Base-by-base conservation (phyloP, 2,888 invertebrate species). In the Agrochola circellaris region DNA sequence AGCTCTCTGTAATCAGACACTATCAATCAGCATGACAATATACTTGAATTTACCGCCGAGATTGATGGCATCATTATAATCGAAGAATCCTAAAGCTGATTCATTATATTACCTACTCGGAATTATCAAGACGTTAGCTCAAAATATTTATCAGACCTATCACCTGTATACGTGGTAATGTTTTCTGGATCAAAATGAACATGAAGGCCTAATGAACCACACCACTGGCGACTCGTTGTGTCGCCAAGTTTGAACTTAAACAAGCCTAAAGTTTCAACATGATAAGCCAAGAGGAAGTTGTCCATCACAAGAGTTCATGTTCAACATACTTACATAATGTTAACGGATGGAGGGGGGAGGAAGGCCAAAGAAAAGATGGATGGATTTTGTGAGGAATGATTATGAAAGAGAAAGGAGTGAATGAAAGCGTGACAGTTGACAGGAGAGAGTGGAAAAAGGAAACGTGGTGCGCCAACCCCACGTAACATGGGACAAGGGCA, bases 51-150 rank as follows among this genome's bases (percentile, higher is more conserved):
- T 75, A 81, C 80, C 62, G 38, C 15, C 17, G 67, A 81, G 87
- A 84, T 84, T 77, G 85, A 84, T 84, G 77, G 81, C 85, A 85
- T 85, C 84, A 81, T 85, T 87, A 81, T 76, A 83, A 83, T 86
- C 78, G 45, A 70, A 83, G 83, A 86, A 86, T 77, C 61, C 65
- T 73, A 70, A 54, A 38, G 56, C 34, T 60, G 69, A 83, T 70
- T 77, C 38, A 73, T 76, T 75, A 70, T 66, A 64, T 42, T 82
- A 81, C 34, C 38, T 34, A 58, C 61, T 70, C 56, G 60, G 74
- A 73, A 68, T 85, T 70, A 48, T 61, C 51, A 30, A 66, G 17
- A 62, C 11, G 15, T 61, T 38, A 23, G 34, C 15, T 42, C 45
- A 48, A 68, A 56, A 65, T 60, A 30, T 86, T 67, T 71, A 45